Evolutionary conservation across 2,113 vertebrate genomes (phyloP).

Genomic region (Petrocephalus microphthalmus): DNA sequence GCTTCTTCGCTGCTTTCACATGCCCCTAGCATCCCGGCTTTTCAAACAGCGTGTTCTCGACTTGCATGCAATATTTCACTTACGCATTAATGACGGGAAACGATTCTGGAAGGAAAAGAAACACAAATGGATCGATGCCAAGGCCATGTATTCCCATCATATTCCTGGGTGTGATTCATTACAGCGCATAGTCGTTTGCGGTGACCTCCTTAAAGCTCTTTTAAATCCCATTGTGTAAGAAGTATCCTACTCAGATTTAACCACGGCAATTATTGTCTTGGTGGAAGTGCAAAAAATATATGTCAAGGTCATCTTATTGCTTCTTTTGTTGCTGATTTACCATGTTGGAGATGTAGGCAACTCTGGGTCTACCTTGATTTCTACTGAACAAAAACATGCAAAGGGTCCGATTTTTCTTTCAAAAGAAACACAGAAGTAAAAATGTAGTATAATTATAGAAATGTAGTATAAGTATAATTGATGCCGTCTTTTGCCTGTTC

Average conservation of each 20-base stretch:
- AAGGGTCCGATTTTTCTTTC: not conserved
- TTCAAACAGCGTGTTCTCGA: too few species aligned
- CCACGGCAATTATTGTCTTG: conserved; percentile 1
- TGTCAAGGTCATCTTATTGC: not conserved
- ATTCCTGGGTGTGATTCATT: not conserved
- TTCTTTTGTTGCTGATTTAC: not conserved
- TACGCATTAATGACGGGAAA: not conserved
- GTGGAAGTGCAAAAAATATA: not conserved
- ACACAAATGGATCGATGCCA: conserved; percentile 5
- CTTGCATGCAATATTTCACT: too few species aligned
- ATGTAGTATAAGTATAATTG: too few species aligned
- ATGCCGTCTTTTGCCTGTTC: not conserved
- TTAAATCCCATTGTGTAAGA: conserved; percentile 11
- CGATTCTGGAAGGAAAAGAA: not conserved
- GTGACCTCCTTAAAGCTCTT: not conserved
- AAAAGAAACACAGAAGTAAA: not conserved
- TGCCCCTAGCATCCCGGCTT: not conserved
- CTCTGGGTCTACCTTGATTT: not conserved
- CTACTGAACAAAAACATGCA: not conserved
- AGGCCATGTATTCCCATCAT: not conserved
- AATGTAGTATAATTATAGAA: too few species aligned
- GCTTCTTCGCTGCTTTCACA: not conserved
- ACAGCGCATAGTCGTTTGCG: not conserved
- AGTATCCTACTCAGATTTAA: conserved; percentile 11
- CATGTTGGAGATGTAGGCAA: not conserved